Evolutionary conservation across 2,888 invertebrate genomes (phyloP), one percentile per base, ranked within the genome.

Genomic region (Chrysolina americana): DNA sequence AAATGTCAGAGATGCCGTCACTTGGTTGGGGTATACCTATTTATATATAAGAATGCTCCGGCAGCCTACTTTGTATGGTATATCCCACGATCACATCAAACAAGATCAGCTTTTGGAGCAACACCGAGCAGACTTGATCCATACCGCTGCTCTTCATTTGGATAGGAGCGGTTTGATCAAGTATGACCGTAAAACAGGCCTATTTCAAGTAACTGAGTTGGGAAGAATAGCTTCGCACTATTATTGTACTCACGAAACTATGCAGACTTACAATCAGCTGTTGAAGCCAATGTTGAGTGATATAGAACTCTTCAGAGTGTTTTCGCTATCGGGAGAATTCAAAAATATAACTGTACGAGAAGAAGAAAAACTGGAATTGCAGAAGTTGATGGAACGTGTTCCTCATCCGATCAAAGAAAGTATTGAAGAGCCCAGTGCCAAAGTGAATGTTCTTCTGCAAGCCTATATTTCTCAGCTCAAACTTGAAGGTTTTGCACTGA

Each of bases 361-460:
- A 86, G 99, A 99, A 86, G 99, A 99, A 89, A 99, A 99, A 84
- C 87, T 98, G 74, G 99, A 99, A 88, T 88, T 99, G 78, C 96
- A 97, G 83, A 99, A 99, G 87, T 89, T 99, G n/a, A 94, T 96
- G 92, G 92, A 92, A 83, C 91, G 98, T 84, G 99, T 99, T 0
- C 99, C 99, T 0, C 98, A 99, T 75, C 99, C 99, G 0, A 98
- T 99, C 81, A 99, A 99, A 86, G 99, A 99, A 88, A 95, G 95
- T 77, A 97, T 99, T 79, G 99, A 99, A 85, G 99, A 99, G 86
- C 95, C 99, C 0, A 96, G 96, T 74, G 99, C 99, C 0, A 99
- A 99, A 83, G 94, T 98, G 41, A 98, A 98, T 87, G 97, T 98
- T 10, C 88, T 99, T 0, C 90, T 98, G 0, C 98, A 99, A 88